Evolutionary conservation across 92 coral and sea anemone genomes (phyloP), one percentile per base, ranked within the genome.

Genomic region (Pocillopora meandrina): DNA sequence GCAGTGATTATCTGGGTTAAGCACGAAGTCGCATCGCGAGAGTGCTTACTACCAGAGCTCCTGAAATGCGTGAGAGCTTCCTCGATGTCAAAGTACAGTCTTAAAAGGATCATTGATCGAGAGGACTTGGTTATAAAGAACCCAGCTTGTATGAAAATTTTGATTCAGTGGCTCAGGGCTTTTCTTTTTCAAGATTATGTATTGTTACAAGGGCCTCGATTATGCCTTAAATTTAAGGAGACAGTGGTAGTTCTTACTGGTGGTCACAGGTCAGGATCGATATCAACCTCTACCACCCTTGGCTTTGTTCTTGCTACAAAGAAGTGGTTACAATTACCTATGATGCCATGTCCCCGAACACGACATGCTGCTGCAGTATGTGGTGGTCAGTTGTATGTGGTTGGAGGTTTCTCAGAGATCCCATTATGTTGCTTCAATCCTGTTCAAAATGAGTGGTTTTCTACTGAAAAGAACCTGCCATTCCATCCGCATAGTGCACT

Each of bases 351-450:
- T 16, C 64, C 74, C 42, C 66, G 89, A 7, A 79, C 89, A 35
- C 74, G 80, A 3, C 89, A 86, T 61, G 66, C 62, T 80, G 89
- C 89, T 35, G 74, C 80, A 20, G 85, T 86, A 0, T 86, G 85
- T 57, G 72, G 73, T 79, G 89, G 85, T 20, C 74, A 61, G 34
- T 56, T 86, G 60, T 70, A 70, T 71, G 69, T 86, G 18, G 52
- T 80, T 21, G 89, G 89, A 31, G 89, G 85, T 5, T 17, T 20
- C 3, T 9, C 80, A 18, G 14, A 33, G n/a, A 13, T 36, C 60
- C 59, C 65, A 19, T 15, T 80, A 19, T 76, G 61, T 31, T 20
- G 6, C 3, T 56, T 72, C 20, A 72, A 80, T 18, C 73, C 75
- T 26, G 17, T 8, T 11, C 21, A 21, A 56, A 64, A 73, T 21